phyloP scores from a whole-genome alignment of 2,113 vertebrate genomes.

The Tamias sibiricus region DNA sequence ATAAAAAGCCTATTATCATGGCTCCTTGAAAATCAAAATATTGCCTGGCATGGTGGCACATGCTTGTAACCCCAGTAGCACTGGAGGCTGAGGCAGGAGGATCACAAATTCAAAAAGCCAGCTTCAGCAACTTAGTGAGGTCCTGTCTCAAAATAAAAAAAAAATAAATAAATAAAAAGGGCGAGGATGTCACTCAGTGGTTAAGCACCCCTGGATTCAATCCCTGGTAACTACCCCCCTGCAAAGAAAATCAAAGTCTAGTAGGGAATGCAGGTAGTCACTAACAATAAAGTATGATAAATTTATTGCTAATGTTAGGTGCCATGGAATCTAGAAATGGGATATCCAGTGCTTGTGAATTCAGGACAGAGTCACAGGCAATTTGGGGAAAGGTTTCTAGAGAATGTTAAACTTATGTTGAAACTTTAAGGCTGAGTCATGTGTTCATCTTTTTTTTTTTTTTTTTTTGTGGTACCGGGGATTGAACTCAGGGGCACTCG shows the following conservation, averaged over 20 bases:
- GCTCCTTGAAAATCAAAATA: conserved; percentile 12
- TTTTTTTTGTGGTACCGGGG: too few relatives aligned
- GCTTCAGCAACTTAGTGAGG: too few relatives aligned
- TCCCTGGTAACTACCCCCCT: too few relatives aligned
- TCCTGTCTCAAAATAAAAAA: too few relatives aligned
- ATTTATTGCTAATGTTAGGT: not conserved
- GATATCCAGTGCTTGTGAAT: not conserved
- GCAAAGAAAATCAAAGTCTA: not conserved
- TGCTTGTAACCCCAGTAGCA: too few relatives aligned
- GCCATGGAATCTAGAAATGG: not conserved
- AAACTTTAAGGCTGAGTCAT: not conserved
- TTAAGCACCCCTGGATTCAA: too few relatives aligned
- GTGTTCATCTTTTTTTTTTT: not conserved
- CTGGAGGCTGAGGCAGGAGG: too few relatives aligned
- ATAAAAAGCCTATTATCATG: not conserved
- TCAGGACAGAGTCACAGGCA: not conserved
- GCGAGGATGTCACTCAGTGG: too few relatives aligned
- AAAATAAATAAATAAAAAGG: too few relatives aligned
- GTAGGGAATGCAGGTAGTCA: not conserved
- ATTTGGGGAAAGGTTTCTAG: not conserved
- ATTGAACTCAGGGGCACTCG: too few relatives aligned
- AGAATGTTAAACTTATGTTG: not conserved
- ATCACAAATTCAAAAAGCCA: too few relatives aligned
- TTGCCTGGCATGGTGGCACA: too few relatives aligned
- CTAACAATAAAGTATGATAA: not conserved